Evolutionary conservation across 2,113 vertebrate genomes (phyloP).

Genomic region (Pachyramphus minor): DNA sequence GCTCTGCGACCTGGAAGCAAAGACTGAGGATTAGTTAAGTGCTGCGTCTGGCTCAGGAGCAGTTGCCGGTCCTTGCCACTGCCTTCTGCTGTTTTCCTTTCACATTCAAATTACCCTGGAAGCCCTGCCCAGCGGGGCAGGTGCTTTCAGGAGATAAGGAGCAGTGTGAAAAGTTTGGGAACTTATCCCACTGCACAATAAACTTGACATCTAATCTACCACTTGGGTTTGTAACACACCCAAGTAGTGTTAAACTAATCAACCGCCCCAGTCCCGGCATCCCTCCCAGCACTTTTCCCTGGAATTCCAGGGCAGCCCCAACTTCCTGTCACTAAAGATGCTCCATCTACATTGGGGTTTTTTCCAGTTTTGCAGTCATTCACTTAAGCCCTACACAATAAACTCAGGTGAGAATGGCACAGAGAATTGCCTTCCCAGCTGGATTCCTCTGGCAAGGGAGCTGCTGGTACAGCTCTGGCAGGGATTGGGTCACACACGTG

Average conservation of each 20-base stretch:
- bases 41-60: background rate
- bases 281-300: background rate
- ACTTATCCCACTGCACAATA: background rate
- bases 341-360: background rate
- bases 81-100: background rate
- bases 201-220: background rate
- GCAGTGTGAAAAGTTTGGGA: background rate
- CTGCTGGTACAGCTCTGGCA: background rate
- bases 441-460: background rate
- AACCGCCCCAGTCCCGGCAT: accelerated
- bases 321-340: background rate
- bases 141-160: background rate
- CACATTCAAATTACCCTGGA: background rate
- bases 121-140: background rate
- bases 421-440: background rate
- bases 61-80: background rate
- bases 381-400: background rate
- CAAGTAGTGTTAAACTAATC: background rate
- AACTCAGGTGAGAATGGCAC: background rate
- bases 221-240: background rate
- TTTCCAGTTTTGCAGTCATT: background rate
- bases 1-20: background rate
- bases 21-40: background rate
- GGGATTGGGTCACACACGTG: accelerated
- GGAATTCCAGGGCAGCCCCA: background rate